Conservation (phyloP, 2,797 vertebrate genomes). For the Fringilla coelebs region DNA sequence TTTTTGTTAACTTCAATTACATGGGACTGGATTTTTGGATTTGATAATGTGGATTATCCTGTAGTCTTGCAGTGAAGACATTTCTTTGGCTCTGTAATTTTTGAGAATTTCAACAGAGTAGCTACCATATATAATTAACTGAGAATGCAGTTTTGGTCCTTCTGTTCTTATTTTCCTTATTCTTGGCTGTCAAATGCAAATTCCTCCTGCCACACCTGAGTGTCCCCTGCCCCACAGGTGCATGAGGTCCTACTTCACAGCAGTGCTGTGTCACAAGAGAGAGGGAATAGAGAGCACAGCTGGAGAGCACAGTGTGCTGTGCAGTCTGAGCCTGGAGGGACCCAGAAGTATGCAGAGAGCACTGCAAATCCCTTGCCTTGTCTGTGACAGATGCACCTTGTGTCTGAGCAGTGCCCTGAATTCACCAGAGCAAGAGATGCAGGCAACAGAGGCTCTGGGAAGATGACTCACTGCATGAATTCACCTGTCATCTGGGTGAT, state of each 20-base stretch:
- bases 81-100: not conserved
- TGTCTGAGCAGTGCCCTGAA: not conserved
- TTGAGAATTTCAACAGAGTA: not conserved
- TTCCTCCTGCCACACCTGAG: not conserved
- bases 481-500: not conserved
- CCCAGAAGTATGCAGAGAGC: not conserved
- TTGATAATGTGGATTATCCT: not conserved
- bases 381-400: not conserved
- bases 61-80: not conserved
- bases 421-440: not conserved
- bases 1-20: not conserved
- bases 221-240: not conserved
- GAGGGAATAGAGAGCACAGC: not conserved
- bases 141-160: not conserved
- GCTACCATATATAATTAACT: not conserved
- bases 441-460: not conserved
- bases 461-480: not conserved
- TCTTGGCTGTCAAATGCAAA: not conserved
- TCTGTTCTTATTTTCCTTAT: not conserved
- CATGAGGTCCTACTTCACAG: not conserved
- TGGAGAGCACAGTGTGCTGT: not conserved
- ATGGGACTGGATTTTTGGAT: not conserved
- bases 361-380: not conserved
- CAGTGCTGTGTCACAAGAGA: not conserved
- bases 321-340: not conserved